phyloP scores from a whole-genome alignment of 2,797 vertebrate genomes.

The Tragelaphus eurycerus region DNA sequence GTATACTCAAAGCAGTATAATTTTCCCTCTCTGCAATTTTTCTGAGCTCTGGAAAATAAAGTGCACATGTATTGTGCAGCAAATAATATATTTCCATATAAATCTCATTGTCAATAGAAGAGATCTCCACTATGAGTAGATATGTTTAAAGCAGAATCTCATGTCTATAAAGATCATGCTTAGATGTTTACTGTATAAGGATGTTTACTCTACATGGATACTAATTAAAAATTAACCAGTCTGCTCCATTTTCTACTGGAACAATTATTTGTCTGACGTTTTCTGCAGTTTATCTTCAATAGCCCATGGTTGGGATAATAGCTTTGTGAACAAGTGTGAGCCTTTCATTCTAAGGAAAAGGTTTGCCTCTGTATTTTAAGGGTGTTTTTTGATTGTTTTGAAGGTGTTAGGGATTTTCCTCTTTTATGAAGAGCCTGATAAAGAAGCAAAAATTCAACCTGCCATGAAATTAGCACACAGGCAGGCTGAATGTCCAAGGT shows the following conservation, averaged over 20 bases:
- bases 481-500: background rate
- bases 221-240: constrained; percentile 34
- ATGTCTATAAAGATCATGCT: background rate
- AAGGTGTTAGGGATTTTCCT: background rate
- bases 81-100: background rate
- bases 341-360: background rate
- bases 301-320: background rate
- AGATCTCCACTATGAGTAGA: background rate
- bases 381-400: background rate
- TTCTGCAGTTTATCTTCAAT: constrained; percentile 12
- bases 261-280: background rate
- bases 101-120: background rate
- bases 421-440: background rate
- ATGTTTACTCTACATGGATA: background rate
- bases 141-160: background rate
- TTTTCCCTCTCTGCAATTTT: background rate
- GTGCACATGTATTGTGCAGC: background rate
- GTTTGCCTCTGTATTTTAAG: background rate
- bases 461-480: constrained; percentile 41
- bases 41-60: background rate
- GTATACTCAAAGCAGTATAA: background rate
- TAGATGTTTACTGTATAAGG: background rate
- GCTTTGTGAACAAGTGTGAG: background rate
- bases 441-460: background rate
- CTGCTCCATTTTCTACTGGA: background rate